A percentile compares a stretch with the other conserved stretches of the same genome.
Conservation (phyloP, 2,113 vertebrate genomes). For the Mesembrinibis cayennensis region DNA sequence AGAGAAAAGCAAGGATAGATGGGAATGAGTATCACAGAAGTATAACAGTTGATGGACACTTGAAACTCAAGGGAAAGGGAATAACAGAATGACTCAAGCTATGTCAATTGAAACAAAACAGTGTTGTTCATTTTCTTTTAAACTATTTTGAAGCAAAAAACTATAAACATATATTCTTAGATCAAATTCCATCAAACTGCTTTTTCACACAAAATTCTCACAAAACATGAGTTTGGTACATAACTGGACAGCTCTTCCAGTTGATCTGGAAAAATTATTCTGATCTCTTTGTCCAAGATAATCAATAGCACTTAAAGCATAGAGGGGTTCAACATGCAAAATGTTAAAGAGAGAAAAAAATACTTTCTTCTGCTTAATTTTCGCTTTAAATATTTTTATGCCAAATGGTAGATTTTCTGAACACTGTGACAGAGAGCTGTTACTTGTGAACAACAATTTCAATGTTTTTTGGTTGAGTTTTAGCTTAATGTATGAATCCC, state of each 20-base stretch:
- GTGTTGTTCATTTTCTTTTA: background rate
- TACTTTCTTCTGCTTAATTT: background rate
- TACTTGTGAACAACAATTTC: background rate
- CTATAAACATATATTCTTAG: background rate
- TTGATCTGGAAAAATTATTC: background rate
- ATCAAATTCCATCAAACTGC: background rate
- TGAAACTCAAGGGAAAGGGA: background rate
- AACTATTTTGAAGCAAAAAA: background rate
- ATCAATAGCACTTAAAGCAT: background rate
- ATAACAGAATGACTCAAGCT: background rate
- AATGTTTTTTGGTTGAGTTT: conserved; percentile 3
- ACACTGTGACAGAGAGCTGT: background rate
- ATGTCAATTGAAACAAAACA: background rate
- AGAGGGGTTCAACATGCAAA: background rate
- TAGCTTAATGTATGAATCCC: conserved; percentile 36
- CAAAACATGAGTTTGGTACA: background rate
- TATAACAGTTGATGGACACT: background rate
- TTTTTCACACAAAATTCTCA: background rate
- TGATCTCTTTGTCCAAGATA: background rate
- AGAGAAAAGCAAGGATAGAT: background rate
- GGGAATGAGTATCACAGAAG: background rate
- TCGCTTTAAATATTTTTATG: background rate
- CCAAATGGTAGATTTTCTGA: background rate
- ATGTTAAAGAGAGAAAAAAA: background rate
- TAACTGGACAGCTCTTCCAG: background rate